Base-by-base conservation (phyloP, 2,113 vertebrate genomes). In the Actenoides hombroni region DNA sequence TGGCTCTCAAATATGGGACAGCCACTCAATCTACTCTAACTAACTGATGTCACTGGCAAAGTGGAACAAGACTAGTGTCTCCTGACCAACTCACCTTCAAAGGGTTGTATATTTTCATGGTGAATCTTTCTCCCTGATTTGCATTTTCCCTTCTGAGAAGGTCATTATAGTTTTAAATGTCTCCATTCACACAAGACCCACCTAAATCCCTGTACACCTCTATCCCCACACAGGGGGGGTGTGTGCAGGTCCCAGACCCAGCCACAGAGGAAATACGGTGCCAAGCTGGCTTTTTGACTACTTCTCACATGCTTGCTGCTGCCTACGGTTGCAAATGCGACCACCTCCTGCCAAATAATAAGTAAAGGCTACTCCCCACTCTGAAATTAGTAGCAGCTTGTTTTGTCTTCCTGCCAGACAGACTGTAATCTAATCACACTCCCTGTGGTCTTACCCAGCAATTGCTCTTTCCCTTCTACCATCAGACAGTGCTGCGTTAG, bases 401-500 rank as follows among this genome's bases (percentile, higher is more conserved):
- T 17, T 94, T 90, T 79, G 85, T 53, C 9, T 54, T 82, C 59
- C 89, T 64, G 69, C 71, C 96, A 96, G 95, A 85, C 73, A 57
- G 73, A 71, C 90, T 64, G 71, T 96, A 95, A 97, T 96, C 94
- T 92, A 97, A 97, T 96, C 60, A 0, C 87, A n/a, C 11, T 9
- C 68, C 89, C 90, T 46, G 63, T 81, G 90, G 90, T 73, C 89
- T 75, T 78, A 67, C 95, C 82, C 90, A 80, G 87, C 88, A 75
- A 75, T 92, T 35, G 13, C 80, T 89, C 70, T 71, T 92, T 90
- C 95, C 89, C 89, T 97, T 94, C 88, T 91, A 71, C 97, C 97
- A 96, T 95, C 96, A 88, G 85, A 93, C 82, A 68, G 16, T 82
- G 8, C 85, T 39, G 37, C 92, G 89, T 92, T 91, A 67, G 88